Evolutionary conservation across 2,888 invertebrate species (phyloP), one percentile per base, ranked within the genome.

Genomic region (Folsomia manolachei): DNA sequence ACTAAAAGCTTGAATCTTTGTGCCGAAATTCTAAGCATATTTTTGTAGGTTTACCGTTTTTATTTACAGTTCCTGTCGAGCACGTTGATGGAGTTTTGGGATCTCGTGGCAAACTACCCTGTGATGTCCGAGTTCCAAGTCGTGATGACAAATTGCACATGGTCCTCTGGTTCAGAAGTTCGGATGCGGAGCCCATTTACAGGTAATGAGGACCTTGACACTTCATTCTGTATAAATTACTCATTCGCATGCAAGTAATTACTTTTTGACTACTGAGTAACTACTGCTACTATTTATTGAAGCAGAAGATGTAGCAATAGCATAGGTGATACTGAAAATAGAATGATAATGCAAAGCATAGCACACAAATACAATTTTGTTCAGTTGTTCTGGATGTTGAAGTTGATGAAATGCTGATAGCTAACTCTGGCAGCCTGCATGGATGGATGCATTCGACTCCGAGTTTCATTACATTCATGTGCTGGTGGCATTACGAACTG

Each of bases 101-200:
- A 24, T 90, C 90, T 83, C 91, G 91, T 83, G 92, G 91, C 26
- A 89, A 91, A 76, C 86, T 95, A 65, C 94, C 94, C 18, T 95
- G 95, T 84, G 92, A 94, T 85, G 92, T 95, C 79, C 89, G 90
- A 80, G 90, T 94, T 18, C 87, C 89, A 79, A 90, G 91, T 82
- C 87, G 90, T 74, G 90, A 92, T 82, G 93, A 93, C 85, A 89
- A 90, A 61, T 92, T 93, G 71, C 91, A 90, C 82, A 92, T 93
- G 92, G 93, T 94, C 79, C 87, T 94, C 52, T 94, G 94, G 94
- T 94, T 93, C 85, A 92, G 92, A 83, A 93, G 92, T 83, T 89
- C 90, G 63, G 91, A 90, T 81, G 90, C 90, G 25, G 92, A 93
- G 82, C 93, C 93, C 56, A 86, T 94, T 78, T 94, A 93, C 86